Base-by-base conservation (phyloP, 2,113 vertebrate species). In the Nansenia antarctica region DNA sequence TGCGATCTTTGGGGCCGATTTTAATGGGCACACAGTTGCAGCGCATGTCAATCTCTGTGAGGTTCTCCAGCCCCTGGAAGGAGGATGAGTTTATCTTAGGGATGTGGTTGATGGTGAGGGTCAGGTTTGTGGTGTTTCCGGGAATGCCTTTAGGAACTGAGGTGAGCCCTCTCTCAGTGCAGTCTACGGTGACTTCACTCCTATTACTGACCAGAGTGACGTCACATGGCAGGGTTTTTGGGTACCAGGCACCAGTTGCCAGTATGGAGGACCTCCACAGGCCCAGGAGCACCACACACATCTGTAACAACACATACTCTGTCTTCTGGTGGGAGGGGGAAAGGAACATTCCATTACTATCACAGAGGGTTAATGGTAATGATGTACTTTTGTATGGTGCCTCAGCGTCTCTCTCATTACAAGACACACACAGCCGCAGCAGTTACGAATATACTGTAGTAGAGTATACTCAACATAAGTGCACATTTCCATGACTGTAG, bases 71-170 rank as follows among this genome's bases (percentile, higher is more conserved):
- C 3, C 52, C 79, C 1, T 67, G 52, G 66, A 99, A 99, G 2
- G 95, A 92, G 22, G 79, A 86, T 60, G 85, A 83, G 35, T 87
- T 88, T 63, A 99, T 90, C 0, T 57, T 47, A 0, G 90, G 88
- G 55, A 99, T 98, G 27, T 93, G 91, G 79, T 99, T 98, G 82
- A 98, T 97, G 71, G 92, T 96, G 58, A 99, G 92, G 0, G 94
- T 98, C 67, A 99, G 87, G 80, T 98, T 99, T 73, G 96, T 99
- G 6, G 91, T 79, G 0, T 96, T 94, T 65, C 15, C 14, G 6
- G 97, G 96, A 76, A 98, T 96, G 52, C 91, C 93, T 5, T 0
- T 31, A 2, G 96, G 97, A 9, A 99, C 71, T 14, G 86, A 61
- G 0, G 12, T 90, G 65, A 99, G 91, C 20, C 62, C 83, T 34